Percentiles rank a stretch among this genome's conserved stretches.
Conservation (phyloP, 1,140 invertebrate species). For the Drosophila prosaltans region DNA sequence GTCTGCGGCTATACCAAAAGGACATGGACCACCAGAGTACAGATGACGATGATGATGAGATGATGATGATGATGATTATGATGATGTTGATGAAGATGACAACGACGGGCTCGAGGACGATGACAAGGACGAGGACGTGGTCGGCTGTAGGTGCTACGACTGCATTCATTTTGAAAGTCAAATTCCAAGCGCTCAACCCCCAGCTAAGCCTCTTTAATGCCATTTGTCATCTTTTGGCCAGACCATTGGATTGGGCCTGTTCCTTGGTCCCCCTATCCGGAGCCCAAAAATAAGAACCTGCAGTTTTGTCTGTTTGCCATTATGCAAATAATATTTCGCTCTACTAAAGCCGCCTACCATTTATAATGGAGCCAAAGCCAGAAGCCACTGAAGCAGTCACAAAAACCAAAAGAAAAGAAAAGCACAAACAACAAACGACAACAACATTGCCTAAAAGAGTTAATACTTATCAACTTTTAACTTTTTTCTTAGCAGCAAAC, state of each 20-base stretch:
- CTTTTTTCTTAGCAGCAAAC: no score
- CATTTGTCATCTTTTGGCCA: constrained; percentile 74
- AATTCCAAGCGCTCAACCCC: constrained; percentile 57
- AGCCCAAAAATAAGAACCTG: constrained; percentile 24
- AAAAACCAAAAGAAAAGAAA: constrained; percentile 5
- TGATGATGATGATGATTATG: constrained; percentile 16
- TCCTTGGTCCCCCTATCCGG: no score
- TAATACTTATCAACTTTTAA: constrained; percentile 11
- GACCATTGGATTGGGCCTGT: constrained; percentile 18
- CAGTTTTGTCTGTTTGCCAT: constrained; percentile 66
- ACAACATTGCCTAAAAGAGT: not conserved
- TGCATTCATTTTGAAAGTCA: constrained; percentile 55
- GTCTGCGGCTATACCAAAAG: constrained; percentile 17
- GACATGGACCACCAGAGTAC: constrained; percentile 15
- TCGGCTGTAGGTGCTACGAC: not conserved
- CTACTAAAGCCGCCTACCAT: constrained; percentile 39
- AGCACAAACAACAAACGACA: not conserved
- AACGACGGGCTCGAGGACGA: constrained; percentile 16
- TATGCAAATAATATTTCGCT: constrained; percentile 76
- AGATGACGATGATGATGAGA: constrained; percentile 19
- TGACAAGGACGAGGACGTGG: constrained; percentile 31
- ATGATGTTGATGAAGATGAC: constrained; percentile 15
- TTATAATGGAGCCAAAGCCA: constrained; percentile 33
- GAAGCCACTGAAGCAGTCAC: constrained; percentile 5
- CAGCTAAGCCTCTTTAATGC: constrained; percentile 74